Evolutionary conservation across 2,888 invertebrate genomes (phyloP).

Genomic region (Ashinkailepas kermadecensis): DNA sequence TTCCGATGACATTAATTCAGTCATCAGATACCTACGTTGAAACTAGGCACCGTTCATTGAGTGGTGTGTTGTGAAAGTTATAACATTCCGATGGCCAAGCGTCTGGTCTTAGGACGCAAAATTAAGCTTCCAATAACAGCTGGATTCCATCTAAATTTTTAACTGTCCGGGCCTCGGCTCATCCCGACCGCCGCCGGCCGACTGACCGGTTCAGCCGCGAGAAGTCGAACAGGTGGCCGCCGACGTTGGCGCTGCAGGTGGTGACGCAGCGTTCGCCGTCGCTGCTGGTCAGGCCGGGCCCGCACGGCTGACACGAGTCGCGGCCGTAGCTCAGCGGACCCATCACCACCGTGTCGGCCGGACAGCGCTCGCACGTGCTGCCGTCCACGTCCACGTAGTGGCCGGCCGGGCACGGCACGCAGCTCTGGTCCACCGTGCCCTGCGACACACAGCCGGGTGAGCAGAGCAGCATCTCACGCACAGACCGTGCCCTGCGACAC

Average conservation of each 20-base stretch:
- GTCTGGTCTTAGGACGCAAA: no score
- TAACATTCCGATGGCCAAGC: no score
- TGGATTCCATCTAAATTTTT: no score
- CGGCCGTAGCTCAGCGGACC: slow-evolving; percentile 40
- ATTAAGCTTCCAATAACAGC: no score
- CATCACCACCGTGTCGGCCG: slow-evolving; percentile 40
- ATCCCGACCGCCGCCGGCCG: background rate
- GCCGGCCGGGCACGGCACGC: slow-evolving; percentile 49
- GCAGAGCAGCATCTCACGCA: no score
- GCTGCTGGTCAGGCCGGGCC: slow-evolving; percentile 44
- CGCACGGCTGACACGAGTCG: slow-evolving; percentile 47
- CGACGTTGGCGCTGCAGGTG: slow-evolving; percentile 42
- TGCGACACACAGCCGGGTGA: slow-evolving; percentile 9
- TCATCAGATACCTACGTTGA: no score
- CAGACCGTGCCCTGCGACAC: no score
- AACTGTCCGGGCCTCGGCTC: no score
- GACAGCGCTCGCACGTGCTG: slow-evolving; percentile 46
- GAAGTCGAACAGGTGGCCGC: slow-evolving; percentile 39
- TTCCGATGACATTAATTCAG: no score
- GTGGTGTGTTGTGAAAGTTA: no score
- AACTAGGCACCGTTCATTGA: no score
- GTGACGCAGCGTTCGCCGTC: slow-evolving; percentile 45
- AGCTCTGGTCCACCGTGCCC: slow-evolving; percentile 39
- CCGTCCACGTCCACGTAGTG: slow-evolving; percentile 44
- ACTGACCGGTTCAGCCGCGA: slow-evolving; percentile 41